Conservation (phyloP, 2,797 vertebrate genomes). For the Echeneis naucrates region DNA sequence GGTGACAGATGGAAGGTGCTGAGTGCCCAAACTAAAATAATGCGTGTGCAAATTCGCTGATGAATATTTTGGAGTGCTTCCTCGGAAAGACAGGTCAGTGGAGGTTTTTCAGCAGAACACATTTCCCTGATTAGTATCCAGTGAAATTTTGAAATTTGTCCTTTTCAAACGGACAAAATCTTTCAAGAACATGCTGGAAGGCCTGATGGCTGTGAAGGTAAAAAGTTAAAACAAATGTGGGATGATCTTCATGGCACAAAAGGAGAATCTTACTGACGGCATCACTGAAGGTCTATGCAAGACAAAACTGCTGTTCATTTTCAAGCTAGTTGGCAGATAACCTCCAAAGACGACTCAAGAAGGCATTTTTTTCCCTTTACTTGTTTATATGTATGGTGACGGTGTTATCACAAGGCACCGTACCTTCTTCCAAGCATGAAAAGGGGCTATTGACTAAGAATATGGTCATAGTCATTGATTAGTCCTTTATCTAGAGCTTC, state of each 20-base stretch:
- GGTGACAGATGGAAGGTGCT: conserved; percentile 10
- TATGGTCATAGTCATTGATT: conserved; percentile 61
- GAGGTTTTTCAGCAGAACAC: conserved; percentile 51
- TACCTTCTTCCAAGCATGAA: conserved; percentile 17
- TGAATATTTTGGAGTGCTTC: conserved; percentile 24
- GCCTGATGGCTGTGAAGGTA: conserved; percentile 29
- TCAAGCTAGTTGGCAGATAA: conserved; percentile 22
- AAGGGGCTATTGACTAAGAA: conserved; percentile 49
- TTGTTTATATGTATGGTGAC: conserved; percentile 20
- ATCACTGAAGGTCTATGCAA: conserved; percentile 1
- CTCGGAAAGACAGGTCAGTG: conserved; percentile 28
- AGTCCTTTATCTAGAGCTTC: conserved; percentile 42
- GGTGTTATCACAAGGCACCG: conserved; percentile 18
- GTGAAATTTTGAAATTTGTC: no score
- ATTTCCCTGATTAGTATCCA: conserved; percentile 48
- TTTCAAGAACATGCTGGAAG: conserved; percentile 28
- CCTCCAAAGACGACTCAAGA: background rate
- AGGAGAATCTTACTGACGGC: background rate
- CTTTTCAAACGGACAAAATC: conserved; percentile 25
- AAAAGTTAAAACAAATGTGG: conserved; percentile 19
- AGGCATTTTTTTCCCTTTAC: conserved; percentile 5
- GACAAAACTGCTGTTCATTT: conserved; percentile 27
- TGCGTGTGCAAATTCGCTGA: conserved; percentile 40
- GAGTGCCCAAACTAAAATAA: conserved; percentile 15
- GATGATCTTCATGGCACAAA: background rate